Conservation (phyloP, 2,888 invertebrate genomes). For the Tortrix viridana region DNA sequence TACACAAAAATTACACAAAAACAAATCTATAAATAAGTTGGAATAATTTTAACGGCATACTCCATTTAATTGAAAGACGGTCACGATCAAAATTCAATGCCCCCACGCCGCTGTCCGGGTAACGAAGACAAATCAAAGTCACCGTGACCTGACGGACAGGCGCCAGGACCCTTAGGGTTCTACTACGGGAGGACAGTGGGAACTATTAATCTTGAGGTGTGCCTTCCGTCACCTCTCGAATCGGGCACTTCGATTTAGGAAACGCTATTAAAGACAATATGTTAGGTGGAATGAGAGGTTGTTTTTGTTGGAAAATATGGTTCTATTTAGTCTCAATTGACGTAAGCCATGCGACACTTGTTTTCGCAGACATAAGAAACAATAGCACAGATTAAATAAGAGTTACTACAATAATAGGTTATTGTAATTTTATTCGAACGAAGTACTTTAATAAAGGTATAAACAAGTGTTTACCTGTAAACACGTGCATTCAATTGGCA, state of each 20-base stretch:
- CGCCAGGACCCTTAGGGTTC: slow-evolving; percentile 57
- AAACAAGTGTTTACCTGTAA: slow-evolving; percentile 15
- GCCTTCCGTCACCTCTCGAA: slow-evolving; percentile 47
- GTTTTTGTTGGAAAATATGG: background rate
- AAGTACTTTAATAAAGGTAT: background rate
- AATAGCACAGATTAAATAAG: no score
- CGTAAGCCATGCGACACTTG: slow-evolving; percentile 17
- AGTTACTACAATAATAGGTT: no score
- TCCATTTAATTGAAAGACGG: slow-evolving; percentile 50
- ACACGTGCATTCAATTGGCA: background rate
- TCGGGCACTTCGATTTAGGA: slow-evolving; percentile 62
- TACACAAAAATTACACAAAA: background rate
- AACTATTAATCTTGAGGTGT: slow-evolving; percentile 68
- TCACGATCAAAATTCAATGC: slow-evolving; percentile 59
- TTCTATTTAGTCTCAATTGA: slow-evolving; percentile 8
- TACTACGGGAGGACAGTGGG: slow-evolving; percentile 74
- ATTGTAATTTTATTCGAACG: background rate
- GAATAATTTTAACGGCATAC: background rate
- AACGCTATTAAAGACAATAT: slow-evolving; percentile 10
- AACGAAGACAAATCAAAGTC: slow-evolving; percentile 82
- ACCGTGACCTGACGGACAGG: slow-evolving; percentile 61
- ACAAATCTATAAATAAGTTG: slow-evolving; percentile 1
- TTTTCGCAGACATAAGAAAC: slow-evolving; percentile 7
- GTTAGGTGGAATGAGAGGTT: background rate
- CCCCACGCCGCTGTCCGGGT: slow-evolving; percentile 63